Evolutionary conservation across 2,888 invertebrate genomes (phyloP), one percentile per base, ranked within the genome.

Genomic region (Teinopalpus imperialis): DNA sequence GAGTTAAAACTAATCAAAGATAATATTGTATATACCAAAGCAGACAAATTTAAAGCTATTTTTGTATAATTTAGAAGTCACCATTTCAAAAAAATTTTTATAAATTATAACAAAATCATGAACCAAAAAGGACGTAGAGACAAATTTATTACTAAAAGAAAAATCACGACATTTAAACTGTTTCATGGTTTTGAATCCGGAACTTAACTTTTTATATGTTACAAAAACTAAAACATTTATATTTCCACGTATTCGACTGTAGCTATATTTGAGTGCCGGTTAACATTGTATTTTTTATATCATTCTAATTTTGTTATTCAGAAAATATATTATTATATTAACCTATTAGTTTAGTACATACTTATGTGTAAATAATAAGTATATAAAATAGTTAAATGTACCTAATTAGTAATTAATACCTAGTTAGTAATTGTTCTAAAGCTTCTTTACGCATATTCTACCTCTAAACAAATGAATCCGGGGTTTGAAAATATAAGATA

Each of bases 141-240:
- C 12, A 16, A 7, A 7, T 4, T 7, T 5, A 14, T 5, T 2
- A 13, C 13, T 21, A 30, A 21, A 29, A 39, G 39, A 21, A 39
- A 39, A 39, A 29, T 39, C 29, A 13, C 12, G 18, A 30, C 20
- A 29, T 30, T 39, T 20, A 21, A 34, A 30, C 29, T 39, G 39
- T 39, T 39, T 39, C 29, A 29, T 12, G 29, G 20, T 29, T 29
- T 29, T 21, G 7, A 20, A 20, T 39, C 29, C 39, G 39, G 39
- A 39, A 39, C 29, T 13, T 20, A 39, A 27, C 18, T 39, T 29
- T 30, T 39, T 39, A 20, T 10, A 10, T 8, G 2, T 12, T 29
- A 30, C 13, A 37, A 39, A 39, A 39, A 13, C 12, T 21, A 13
- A 39, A 39, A 16, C 27, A 21, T 39, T 36, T 39, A 29, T 8